Conservation (phyloP, 2,888 invertebrate genomes). For the Neoascia interrupta region DNA sequence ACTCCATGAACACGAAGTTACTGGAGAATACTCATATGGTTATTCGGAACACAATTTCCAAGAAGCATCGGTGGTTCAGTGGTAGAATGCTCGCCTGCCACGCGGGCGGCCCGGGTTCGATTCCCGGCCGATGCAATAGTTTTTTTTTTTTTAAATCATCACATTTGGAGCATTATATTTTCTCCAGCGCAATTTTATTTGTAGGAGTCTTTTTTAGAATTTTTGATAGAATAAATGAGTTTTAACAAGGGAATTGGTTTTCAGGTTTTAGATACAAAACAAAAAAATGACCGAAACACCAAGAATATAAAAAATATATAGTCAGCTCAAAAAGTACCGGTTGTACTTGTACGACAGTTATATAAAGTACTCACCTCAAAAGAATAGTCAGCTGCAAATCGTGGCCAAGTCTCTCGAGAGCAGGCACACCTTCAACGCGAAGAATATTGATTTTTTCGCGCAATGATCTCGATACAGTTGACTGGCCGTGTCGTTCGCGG, state of each 20-base stretch:
- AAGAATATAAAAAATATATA: no score
- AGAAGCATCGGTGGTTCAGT: slow-evolving; percentile 69
- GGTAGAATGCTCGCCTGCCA: slow-evolving; percentile 69
- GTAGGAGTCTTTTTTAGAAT: no score
- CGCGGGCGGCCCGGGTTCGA: slow-evolving; percentile 69
- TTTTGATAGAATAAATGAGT: no score
- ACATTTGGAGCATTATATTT: not conserved
- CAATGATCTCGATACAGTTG: slow-evolving; percentile 86
- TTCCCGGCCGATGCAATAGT: slow-evolving; percentile 61
- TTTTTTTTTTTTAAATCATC: slow-evolving; percentile 18
- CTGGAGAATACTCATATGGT: no score
- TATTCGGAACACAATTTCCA: no score
- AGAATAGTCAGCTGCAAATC: slow-evolving; percentile 96
- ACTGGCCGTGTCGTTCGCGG: slow-evolving; percentile 88
- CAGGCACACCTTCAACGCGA: slow-evolving; percentile 92
- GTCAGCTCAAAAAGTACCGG: no score
- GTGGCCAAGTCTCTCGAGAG: slow-evolving; percentile 91
- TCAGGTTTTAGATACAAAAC: no score
- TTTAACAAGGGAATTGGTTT: no score
- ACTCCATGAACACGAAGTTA: no score
- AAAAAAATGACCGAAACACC: no score
- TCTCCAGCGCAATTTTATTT: no score
- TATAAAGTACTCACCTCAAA: slow-evolving; percentile 90
- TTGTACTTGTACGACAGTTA: no score
- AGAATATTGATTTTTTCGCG: slow-evolving; percentile 94